phyloP scores from a whole-genome alignment of 1,140 invertebrate genomes.

The Tetragnatha versicolor region DNA sequence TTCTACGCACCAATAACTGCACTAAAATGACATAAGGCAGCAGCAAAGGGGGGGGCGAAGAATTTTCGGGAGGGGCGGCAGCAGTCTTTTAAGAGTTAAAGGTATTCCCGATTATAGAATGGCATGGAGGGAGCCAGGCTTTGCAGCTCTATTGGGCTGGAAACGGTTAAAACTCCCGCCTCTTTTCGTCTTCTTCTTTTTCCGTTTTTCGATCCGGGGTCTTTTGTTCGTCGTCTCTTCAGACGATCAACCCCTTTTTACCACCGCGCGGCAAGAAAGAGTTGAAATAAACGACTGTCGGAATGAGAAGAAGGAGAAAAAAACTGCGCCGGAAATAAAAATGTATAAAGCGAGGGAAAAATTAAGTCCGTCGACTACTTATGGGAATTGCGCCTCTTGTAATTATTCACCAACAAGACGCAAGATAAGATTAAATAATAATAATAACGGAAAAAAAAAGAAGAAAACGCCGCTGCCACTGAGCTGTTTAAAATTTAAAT shows the following conservation, averaged over 20 bases:
- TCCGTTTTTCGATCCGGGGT: conserved; percentile 1
- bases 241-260: background rate
- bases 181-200: background rate
- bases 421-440: conserved; percentile 21
- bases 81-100: conserved; percentile 43
- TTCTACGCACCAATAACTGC: conserved; percentile 52
- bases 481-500: conserved; percentile 55
- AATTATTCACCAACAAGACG: conserved; percentile 51
- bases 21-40: conserved; percentile 56
- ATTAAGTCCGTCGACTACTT: background rate
- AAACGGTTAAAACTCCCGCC: conserved; percentile 42
- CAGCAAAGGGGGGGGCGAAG: conserved; percentile 3
- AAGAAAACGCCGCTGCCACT: conserved; percentile 7
- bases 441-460: conserved; percentile 6
- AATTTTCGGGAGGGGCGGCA: background rate
- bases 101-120: conserved; percentile 29
- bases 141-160: conserved; percentile 48
- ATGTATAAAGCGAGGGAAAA: background rate
- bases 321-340: too few species aligned
- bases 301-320: background rate
- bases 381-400: conserved; percentile 23
- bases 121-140: conserved; percentile 10
- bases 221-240: conserved; percentile 10
- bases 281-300: too few species aligned
- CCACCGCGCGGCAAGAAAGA: too few species aligned